Evolutionary conservation across 2,797 vertebrate species (phyloP).

Genomic region (Sternotherus odoratus): DNA sequence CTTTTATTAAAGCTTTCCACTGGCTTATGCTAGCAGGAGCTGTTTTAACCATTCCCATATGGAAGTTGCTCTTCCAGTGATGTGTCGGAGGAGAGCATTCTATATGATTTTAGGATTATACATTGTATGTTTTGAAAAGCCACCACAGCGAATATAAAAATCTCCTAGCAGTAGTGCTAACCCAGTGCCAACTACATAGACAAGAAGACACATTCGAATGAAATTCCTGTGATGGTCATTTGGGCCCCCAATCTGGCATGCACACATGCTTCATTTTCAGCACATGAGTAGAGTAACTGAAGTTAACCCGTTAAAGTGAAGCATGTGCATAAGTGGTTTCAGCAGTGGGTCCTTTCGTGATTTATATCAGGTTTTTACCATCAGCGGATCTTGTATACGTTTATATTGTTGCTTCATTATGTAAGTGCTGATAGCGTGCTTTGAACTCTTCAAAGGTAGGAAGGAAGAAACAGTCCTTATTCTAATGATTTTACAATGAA

Average conservation of each 20-base stretch:
- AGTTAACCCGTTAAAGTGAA: background rate
- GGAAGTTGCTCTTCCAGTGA: background rate
- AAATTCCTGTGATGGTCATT: background rate
- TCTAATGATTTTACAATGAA: accelerated
- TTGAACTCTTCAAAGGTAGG: background rate
- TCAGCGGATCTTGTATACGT: background rate
- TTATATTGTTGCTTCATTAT: background rate
- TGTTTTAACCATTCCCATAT: background rate
- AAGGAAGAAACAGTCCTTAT: background rate
- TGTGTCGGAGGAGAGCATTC: background rate
- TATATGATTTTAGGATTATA: background rate
- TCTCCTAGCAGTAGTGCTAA: background rate
- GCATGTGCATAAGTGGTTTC: background rate
- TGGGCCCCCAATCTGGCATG: background rate
- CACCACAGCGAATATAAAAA: background rate
- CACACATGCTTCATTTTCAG: background rate
- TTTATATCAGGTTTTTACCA: background rate
- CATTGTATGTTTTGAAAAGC: background rate
- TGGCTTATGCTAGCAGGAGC: background rate
- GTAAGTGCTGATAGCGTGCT: background rate
- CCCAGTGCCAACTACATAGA: background rate
- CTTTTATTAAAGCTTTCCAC: background rate
- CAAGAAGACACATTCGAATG: background rate
- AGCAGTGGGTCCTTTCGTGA: background rate
- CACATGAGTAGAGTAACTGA: background rate